These are phyloP conservation scores for Lepidurus arcticus DNA, from an alignment of 1,140 invertebrate species.

Conservation along the genomic window DNA sequence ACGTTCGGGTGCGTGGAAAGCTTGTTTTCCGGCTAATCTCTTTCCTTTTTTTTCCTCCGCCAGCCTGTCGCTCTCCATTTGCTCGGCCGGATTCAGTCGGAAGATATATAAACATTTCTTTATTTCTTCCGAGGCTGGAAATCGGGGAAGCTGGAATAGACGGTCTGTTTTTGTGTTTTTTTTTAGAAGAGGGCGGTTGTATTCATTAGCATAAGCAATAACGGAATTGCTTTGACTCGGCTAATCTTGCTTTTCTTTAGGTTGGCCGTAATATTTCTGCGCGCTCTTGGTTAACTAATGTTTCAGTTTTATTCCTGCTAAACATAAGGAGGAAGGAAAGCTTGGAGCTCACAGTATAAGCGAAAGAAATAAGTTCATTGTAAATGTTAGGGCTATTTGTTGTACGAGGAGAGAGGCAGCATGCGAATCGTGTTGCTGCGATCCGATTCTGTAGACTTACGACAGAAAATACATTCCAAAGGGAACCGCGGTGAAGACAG, in stretches of 20 bases:
- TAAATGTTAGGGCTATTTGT: too few relatives aligned
- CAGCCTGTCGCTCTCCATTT: slow-evolving; percentile 31
- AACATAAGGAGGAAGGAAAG: too few relatives aligned
- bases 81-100: background rate
- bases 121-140: background rate
- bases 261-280: background rate
- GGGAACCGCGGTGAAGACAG: background rate
- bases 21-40: slow-evolving; percentile 34
- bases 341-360: too few relatives aligned
- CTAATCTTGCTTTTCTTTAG: background rate
- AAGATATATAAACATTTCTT: background rate
- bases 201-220: slow-evolving; percentile 12
- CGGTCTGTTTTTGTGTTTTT: background rate
- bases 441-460: background rate
- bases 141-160: background rate
- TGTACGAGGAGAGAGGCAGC: too few relatives aligned
- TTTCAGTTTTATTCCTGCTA: background rate
- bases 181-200: background rate
- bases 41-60: slow-evolving; percentile 34
- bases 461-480: background rate
- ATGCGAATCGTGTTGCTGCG: background rate
- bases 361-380: too few relatives aligned
- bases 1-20: background rate
- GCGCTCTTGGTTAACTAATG: background rate
- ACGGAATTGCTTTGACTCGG: slow-evolving; percentile 6